Evolutionary conservation across 2,797 vertebrate species (phyloP), one percentile per base, ranked within the genome.

Genomic region (Adelosebastes latens): DNA sequence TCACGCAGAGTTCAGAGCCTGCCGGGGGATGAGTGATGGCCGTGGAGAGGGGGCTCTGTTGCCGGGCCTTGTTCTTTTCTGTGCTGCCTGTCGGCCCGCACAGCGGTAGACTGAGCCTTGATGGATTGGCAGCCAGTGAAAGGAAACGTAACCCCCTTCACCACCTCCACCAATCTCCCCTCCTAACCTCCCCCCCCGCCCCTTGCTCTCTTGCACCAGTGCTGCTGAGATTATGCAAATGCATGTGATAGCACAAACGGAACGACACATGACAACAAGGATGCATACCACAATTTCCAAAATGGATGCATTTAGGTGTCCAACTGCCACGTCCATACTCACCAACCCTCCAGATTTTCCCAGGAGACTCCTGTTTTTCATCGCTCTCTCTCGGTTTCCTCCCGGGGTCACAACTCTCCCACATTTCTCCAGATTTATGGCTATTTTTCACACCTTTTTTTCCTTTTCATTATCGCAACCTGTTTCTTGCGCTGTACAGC

Each of bases 121-220:
- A 99, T 97, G 95, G 98, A 99, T 98, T 97, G 97, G 97, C 97
- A 97, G 96, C 88, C 93, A 94, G 95, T 98, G 97, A 97, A 97
- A 98, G 97, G 96, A 97, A 97, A 97, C 89, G 90, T 95, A 96
- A 93, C 94, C 93, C 93, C 82, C 84, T 64, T 88, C 78, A 39
- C 70, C 84, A 70, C 55, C 81, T 81, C 75, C 63, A 56, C 77
- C 77, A 75, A 71, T 80, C 68, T 82, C 78, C 73, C 77, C 67
- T 70, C 64, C 70, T 22, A 46, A 8, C 76, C 49, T 5, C 24
- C 20, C 11, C 34, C 64, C 36, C 32, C 32, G 14, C 39, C 20
- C 18, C 20, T 39, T 24, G 6, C 36, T 46, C 49, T 70, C 61
- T 11, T 74, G 72, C 59, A 63, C 58, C 69, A 74, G 25, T 74